Evolutionary conservation across 2,888 invertebrate genomes (phyloP), one percentile per base, ranked within the genome.

Genomic region (Leptothorax acervorum): DNA sequence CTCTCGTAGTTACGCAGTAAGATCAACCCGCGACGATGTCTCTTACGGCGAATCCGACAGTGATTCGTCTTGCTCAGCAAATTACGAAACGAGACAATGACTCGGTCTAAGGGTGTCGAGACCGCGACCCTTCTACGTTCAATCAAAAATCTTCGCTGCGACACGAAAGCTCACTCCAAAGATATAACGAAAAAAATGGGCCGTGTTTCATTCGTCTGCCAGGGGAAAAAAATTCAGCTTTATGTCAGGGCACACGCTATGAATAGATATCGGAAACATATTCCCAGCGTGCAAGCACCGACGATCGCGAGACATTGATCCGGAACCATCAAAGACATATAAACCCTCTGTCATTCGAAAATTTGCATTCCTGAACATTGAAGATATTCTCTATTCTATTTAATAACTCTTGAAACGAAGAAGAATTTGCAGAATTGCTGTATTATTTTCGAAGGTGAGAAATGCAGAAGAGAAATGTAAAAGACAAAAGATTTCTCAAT

Each of bases 211-310:
- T 65, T 42, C 35, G 60, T 8, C 45, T 11, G 48, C 5, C 15
- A 55, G 23, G 39, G 39, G 42, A 18, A 55, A 60, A 62, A 73
- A 76, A 53, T 82, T 45, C 15, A 74, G 39, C 53, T 78, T 68
- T 39, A 9, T 65, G 18, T 73, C 55, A 48, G 18, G 51, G 31
- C 75, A 23, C 53, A 31, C 63, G 55, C 63, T 63, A 86, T 76
- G 82, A 87, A 87, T 84, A 85, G 76, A 86, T 87, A 84, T 86
- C 31, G 85, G 31, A 60, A 55, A 71, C 71, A 65, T 65, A 53
- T 79, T 74, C n/a, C 74, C 57, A 39, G 53, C 18, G 65, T 39
- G 51, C 68, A 76, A 74, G 66, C 63, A 71, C 45, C 39, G 51
- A 63, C 35, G 31, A 31, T 71, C 73, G 23, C 73, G 45, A 79